Base-by-base conservation (phyloP, 2,888 invertebrate species). In the Drosophila demipolita region DNA sequence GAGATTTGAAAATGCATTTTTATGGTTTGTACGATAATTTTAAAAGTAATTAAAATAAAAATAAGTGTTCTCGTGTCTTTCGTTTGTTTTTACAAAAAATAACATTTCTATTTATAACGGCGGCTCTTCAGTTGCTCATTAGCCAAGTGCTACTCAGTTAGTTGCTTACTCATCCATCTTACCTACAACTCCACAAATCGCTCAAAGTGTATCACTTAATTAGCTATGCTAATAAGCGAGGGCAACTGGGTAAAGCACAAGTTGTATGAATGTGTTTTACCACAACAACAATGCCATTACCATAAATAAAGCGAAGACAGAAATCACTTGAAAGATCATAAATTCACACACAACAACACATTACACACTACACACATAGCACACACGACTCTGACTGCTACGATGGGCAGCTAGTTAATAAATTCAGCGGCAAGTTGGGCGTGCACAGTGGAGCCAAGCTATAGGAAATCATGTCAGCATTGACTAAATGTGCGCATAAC, bases 201-300 rank as follows among this genome's bases (percentile, higher is more conserved):
- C 62, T 70, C 62, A 65, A 80, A 74, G 69, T 71, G 63, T 78
- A 82, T 81, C 82, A 79, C 89, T 79, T 80, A 89, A 84, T 84
- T 89, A 84, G 77, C 70, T 87, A 87, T 89, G 84, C 82, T 84
- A 84, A 84, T 84, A 64, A 66, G 81, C 73, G 42, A 6, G 20
- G 54, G 40, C 42, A 54, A 54, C 53, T 11, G 59, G 12, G n/a
- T 42, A 36, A 33, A 48, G 57, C 48, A 63, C 58, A 15, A 48
- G 33, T 40, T 75, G 67, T 49, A 38, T 29, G 20, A 36, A 23
- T 36, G 26, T 26, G 26, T 38, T 42, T 32, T 38, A 50, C 45
- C 20, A 45, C 45, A 45, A 45, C 53, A 57, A 50, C 45, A 63
- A 58, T 38, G 12, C 82, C 83, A 76, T 76, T 73, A 89, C 35